Evolutionary conservation across 2,797 vertebrate genomes (phyloP).

Genomic region (Siniperca scherzeri): DNA sequence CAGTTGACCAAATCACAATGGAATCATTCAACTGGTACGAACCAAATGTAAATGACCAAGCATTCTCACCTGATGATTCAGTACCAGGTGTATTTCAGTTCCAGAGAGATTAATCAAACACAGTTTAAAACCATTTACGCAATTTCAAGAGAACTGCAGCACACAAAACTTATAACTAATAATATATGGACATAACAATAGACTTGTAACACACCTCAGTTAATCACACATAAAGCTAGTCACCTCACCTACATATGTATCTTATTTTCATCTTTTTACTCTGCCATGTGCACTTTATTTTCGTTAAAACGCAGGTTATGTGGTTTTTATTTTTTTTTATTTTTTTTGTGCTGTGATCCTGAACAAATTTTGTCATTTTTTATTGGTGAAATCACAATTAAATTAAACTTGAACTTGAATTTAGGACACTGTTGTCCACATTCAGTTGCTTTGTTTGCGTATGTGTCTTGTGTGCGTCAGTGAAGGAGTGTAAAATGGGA

Average conservation of each 20-base stretch:
- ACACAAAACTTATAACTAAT: neutral
- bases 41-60: neutral
- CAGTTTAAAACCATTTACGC: too few relatives aligned
- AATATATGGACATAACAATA: neutral
- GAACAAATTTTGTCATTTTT: too few relatives aligned
- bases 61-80: neutral
- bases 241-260: neutral
- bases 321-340: too few relatives aligned
- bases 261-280: neutral
- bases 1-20: neutral
- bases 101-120: neutral
- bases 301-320: too few relatives aligned
- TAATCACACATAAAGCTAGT: neutral
- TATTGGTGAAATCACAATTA: too few relatives aligned
- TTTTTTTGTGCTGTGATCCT: too few relatives aligned
- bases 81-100: neutral
- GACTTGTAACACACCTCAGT: neutral
- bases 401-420: neutral
- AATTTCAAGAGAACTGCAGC: neutral
- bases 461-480: neutral
- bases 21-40: neutral
- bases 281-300: neutral
- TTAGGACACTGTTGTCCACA: neutral
- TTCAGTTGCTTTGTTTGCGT: neutral
- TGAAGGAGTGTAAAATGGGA: neutral